Evolutionary conservation across 92 coral and sea anemone species (phyloP).

Genomic region (Siderastrea siderea): DNA sequence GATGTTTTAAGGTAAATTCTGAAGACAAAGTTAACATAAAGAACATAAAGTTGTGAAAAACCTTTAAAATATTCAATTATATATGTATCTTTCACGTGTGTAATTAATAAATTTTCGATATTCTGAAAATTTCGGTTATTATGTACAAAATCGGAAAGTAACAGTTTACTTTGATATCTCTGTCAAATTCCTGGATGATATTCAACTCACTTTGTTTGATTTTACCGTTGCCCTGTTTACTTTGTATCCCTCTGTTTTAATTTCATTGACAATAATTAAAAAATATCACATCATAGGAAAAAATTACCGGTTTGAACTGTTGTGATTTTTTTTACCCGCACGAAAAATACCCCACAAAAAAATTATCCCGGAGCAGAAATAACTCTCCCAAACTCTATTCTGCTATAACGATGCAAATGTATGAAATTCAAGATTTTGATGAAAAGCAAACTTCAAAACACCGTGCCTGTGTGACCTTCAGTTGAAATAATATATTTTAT

Average conservation of each 20-base stretch:
- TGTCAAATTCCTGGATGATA: conserved; percentile 13
- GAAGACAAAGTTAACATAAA: not conserved
- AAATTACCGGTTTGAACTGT: too few species aligned
- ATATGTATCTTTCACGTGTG: too few species aligned
- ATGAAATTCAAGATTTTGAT: not conserved
- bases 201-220: conserved; percentile 14
- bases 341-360: not conserved
- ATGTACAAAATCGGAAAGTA: not conserved
- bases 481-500: too few species aligned
- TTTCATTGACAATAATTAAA: not conserved
- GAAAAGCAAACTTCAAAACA: not conserved
- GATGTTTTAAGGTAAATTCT: not conserved
- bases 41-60: too few species aligned
- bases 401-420: too few species aligned
- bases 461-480: too few species aligned
- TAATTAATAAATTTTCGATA: too few species aligned
- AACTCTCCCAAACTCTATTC: too few species aligned
- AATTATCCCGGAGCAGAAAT: not conserved
- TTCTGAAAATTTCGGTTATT: too few species aligned
- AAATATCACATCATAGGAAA: too few species aligned
- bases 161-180: not conserved
- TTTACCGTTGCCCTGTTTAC: not conserved
- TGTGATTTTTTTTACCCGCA: too few species aligned
- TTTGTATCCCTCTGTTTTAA: not conserved
- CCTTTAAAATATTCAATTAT: too few species aligned